These are phyloP conservation scores for Tenthredo livida DNA, from an alignment of 2,888 invertebrate species.

Conservation along the genomic window DNA sequence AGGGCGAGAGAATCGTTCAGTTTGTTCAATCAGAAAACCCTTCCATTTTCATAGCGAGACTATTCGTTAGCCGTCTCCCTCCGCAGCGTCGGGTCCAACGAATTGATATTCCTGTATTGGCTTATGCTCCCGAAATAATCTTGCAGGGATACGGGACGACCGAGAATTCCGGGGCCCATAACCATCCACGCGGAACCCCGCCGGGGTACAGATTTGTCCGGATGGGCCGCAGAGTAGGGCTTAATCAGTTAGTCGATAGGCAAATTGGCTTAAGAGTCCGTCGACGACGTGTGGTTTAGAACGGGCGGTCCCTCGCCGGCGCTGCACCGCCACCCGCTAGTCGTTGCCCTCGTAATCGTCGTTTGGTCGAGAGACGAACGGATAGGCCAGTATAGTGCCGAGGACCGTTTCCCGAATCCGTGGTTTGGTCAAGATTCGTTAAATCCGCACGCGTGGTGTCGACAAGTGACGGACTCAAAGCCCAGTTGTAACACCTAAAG, in stretches of 20 bases:
- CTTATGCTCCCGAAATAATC: background rate
- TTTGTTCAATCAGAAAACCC: conserved; percentile 23
- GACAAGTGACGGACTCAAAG: background rate
- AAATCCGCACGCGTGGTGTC: background rate
- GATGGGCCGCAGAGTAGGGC: conserved; percentile 72
- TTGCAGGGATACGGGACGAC: background rate
- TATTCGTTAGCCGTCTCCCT: background rate
- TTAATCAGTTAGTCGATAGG: conserved; percentile 78
- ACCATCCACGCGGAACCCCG: conserved; percentile 10
- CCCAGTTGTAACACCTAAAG: background rate
- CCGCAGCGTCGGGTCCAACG: background rate
- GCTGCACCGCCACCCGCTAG: conserved; percentile 64
- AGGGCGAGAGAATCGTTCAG: background rate
- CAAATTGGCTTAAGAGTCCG: conserved; percentile 77
- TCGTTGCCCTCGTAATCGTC: conserved; percentile 45
- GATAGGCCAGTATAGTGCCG: background rate
- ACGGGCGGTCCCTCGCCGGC: conserved; percentile 63
- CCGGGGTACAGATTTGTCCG: conserved; percentile 42
- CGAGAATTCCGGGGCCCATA: background rate
- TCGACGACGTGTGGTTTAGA: conserved; percentile 71
- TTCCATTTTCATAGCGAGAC: background rate
- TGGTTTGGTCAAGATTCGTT: background rate
- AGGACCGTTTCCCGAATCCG: conserved; percentile 5
- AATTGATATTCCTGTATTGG: background rate
- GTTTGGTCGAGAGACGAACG: conserved; percentile 21